Conservation (phyloP, 1,140 invertebrate species). For the Coelopa frigida region DNA sequence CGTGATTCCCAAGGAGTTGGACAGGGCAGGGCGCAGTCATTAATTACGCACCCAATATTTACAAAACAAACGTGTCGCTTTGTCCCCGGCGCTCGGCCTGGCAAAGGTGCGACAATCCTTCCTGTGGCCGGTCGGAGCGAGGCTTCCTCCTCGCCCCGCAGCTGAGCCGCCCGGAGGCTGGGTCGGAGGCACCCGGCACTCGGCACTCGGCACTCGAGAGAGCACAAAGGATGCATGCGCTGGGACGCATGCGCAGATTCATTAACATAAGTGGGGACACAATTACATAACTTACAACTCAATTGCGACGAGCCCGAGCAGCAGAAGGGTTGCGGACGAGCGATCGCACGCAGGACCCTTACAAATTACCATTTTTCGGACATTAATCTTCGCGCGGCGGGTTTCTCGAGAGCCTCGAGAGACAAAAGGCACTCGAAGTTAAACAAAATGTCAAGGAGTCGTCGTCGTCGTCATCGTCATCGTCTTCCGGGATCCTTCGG, state of each 20-base stretch:
- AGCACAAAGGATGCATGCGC: too few relatives aligned
- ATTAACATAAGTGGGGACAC: slow-evolving; percentile 20
- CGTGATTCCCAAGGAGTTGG: background rate
- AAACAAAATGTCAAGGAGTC: background rate
- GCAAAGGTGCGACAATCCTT: slow-evolving; percentile 9
- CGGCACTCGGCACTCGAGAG: too few relatives aligned
- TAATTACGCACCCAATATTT: slow-evolving; percentile 42
- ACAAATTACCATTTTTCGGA: slow-evolving; percentile 24
- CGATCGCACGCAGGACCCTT: background rate
- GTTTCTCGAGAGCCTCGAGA: background rate
- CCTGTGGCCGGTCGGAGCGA: background rate
- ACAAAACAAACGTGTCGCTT: slow-evolving; percentile 35
- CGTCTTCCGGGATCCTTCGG: too few relatives aligned
- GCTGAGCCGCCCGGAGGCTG: background rate
- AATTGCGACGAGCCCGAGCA: slow-evolving; percentile 26
- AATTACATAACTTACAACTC: slow-evolving; percentile 42
- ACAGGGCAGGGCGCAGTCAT: slow-evolving; percentile 10
- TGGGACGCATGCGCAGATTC: too few relatives aligned
- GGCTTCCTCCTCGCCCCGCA: background rate
- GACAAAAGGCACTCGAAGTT: slow-evolving; percentile 2
- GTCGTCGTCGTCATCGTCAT: too few relatives aligned
- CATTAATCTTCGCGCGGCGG: slow-evolving; percentile 27
- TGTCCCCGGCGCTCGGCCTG: slow-evolving; percentile 8
- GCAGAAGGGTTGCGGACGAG: slow-evolving; percentile 5
- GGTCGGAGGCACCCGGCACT: slow-evolving; percentile 14